Percentiles rank a stretch among this genome's conserved stretches.
These are phyloP conservation scores for Coreoperca whiteheadi DNA, from an alignment of 2,113 vertebrate genomes.

Conservation along the genomic window DNA sequence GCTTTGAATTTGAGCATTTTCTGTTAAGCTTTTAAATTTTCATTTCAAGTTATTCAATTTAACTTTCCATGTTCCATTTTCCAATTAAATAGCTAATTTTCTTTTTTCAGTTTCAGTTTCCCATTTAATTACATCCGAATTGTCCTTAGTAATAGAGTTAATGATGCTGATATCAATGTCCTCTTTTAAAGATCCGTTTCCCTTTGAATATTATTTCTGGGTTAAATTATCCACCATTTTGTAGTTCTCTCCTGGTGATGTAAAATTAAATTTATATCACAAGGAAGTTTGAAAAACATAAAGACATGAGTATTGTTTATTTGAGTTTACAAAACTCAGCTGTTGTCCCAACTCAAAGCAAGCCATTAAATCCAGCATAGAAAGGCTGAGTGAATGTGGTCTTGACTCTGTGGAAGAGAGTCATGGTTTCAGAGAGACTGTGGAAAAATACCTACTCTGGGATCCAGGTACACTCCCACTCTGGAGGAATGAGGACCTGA, in stretches of 20 bases:
- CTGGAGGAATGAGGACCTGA: neutral
- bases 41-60: too few species aligned
- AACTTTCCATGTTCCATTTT: too few species aligned
- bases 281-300: neutral
- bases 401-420: conserved; percentile 1
- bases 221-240: neutral
- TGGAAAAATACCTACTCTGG: neutral
- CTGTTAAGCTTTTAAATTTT: too few species aligned
- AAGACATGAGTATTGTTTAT: too few species aligned
- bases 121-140: neutral
- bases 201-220: neutral
- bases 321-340: too few species aligned
- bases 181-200: neutral
- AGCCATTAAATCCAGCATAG: neutral
- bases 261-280: neutral
- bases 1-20: too few species aligned
- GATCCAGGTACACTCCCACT: neutral
- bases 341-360: neutral
- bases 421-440: neutral
- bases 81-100: too few species aligned
- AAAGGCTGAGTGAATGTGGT: neutral
- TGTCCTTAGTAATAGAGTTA: neutral
- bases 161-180: neutral
- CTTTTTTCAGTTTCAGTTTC: too few species aligned
- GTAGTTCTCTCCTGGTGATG: neutral